Evolutionary conservation across 2,113 vertebrate genomes (phyloP).

Genomic region (Atlantisia rogersi): DNA sequence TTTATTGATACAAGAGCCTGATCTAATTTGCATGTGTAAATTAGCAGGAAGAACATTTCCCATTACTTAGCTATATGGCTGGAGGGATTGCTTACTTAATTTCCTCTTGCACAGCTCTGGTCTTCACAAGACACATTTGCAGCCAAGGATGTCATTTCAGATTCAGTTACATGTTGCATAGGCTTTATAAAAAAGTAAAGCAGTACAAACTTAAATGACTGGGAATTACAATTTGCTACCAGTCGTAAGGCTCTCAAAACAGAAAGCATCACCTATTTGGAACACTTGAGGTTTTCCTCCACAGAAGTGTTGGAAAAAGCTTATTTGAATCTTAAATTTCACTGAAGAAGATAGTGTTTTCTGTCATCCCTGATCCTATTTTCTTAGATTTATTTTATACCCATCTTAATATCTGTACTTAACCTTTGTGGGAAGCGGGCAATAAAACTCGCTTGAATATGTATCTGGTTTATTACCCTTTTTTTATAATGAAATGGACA

Average conservation of each 20-base stretch:
- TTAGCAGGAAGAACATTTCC: slow-evolving; percentile 53
- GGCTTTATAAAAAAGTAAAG: background rate
- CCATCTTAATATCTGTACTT: background rate
- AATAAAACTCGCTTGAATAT: background rate
- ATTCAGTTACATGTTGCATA: slow-evolving; percentile 5
- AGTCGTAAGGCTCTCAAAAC: background rate
- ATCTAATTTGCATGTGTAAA: slow-evolving; percentile 64
- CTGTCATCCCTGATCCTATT: background rate
- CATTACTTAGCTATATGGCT: slow-evolving; percentile 28
- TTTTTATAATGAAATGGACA: background rate
- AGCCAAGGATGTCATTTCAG: background rate
- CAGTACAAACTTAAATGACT: background rate
- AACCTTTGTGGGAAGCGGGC: background rate
- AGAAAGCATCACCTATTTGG: accelerated
- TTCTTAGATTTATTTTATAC: background rate
- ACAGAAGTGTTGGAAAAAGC: background rate
- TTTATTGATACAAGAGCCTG: slow-evolving; percentile 52
- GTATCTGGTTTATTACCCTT: background rate
- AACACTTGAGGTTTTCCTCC: background rate
- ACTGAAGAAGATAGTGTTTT: background rate
- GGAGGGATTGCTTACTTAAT: slow-evolving; percentile 32
- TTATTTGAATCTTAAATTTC: background rate
- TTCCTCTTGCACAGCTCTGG: background rate
- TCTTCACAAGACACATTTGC: slow-evolving; percentile 11
- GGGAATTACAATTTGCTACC: background rate